phyloP scores from a whole-genome alignment of 1,140 invertebrate species.

The Papilio aristodemus region DNA sequence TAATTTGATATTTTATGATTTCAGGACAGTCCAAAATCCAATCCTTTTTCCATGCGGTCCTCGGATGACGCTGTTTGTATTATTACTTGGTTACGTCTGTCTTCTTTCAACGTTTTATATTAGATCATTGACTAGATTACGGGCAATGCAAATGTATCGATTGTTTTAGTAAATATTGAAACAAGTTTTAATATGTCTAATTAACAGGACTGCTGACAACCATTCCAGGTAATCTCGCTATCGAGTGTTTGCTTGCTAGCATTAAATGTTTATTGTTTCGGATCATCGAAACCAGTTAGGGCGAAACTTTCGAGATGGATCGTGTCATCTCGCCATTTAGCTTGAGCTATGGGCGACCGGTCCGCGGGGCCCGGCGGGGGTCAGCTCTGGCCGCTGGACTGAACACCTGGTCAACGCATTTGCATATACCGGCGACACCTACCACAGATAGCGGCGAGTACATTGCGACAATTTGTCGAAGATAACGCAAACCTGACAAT shows the following conservation, averaged over 20 bases:
- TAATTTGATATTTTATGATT: no score
- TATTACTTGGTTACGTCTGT: no score
- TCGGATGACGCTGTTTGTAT: no score
- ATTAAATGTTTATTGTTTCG: slow-evolving; percentile 12
- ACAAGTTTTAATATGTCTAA: no score
- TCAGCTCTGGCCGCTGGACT: slow-evolving; percentile 40
- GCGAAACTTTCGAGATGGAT: slow-evolving; percentile 31
- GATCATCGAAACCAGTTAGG: slow-evolving; percentile 10
- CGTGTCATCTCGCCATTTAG: slow-evolving; percentile 35
- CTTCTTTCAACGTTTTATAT: no score
- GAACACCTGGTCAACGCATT: slow-evolving; percentile 47
- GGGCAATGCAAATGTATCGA: no score
- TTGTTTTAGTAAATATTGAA: no score
- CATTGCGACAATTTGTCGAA: background rate
- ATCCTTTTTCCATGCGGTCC: no score
- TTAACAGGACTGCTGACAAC: background rate
- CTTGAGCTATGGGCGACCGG: slow-evolving; percentile 41
- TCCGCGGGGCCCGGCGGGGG: slow-evolving; percentile 42
- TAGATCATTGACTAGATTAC: no score
- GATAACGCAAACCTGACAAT: background rate
- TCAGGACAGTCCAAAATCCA: no score
- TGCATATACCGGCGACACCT: slow-evolving; percentile 37
- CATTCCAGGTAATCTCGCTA: background rate
- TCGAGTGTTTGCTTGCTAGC: background rate
- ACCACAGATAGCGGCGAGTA: slow-evolving; percentile 27